Evolutionary conservation across 2,888 invertebrate genomes (phyloP).

Genomic region (Leucophenga maculata): DNA sequence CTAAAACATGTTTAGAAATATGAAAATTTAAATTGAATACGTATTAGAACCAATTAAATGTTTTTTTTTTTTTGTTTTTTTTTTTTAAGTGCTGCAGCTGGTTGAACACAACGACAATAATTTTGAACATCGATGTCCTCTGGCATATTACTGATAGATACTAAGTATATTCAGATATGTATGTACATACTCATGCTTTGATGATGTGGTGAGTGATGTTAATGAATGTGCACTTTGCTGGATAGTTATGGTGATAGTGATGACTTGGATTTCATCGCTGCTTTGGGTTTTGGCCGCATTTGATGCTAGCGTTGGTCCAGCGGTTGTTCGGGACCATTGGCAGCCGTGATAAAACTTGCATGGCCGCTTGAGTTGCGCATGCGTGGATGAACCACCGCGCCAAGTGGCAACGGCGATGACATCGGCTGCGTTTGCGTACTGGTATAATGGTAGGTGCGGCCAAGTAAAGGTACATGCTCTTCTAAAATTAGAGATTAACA

Average conservation of each 20-base stretch:
- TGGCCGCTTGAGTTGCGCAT: constrained; percentile 45
- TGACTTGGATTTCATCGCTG: constrained; percentile 2
- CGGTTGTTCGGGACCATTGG: not conserved
- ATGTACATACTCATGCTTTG: too few species aligned
- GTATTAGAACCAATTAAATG: too few species aligned
- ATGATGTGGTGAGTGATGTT: not conserved
- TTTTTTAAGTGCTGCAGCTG: too few species aligned
- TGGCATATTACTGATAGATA: too few species aligned
- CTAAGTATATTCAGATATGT: too few species aligned
- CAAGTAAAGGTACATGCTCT: constrained; percentile 75
- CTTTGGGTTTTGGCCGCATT: not conserved
- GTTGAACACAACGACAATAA: too few species aligned
- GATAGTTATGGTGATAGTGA: not conserved
- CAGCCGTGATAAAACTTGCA: not conserved
- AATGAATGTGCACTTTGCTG: not conserved
- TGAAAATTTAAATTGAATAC: too few species aligned
- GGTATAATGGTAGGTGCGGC: constrained; percentile 56
- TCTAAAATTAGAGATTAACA: constrained; percentile 70
- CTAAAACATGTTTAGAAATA: too few species aligned
- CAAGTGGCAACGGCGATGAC: constrained; percentile 26
- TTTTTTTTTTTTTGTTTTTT: too few species aligned
- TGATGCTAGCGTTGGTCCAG: not conserved
- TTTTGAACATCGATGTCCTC: too few species aligned
- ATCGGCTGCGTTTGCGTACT: constrained; percentile 14
- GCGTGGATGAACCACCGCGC: constrained; percentile 9